Evolutionary conservation across 2,888 invertebrate genomes (phyloP).

Genomic region (Trachelus troglodyta): DNA sequence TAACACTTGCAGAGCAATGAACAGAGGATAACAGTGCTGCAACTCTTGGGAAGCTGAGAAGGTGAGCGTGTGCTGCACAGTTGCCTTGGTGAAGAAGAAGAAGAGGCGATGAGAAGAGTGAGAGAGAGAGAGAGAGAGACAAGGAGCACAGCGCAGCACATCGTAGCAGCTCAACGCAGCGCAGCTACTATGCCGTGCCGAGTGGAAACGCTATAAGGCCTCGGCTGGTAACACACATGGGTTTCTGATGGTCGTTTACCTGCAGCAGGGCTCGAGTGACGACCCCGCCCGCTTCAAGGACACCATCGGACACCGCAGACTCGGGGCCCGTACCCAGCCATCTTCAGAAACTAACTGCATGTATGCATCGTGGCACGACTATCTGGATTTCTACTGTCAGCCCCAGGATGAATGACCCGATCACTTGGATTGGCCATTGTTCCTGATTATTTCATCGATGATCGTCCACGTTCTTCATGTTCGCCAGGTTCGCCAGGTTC

Average conservation of each 20-base stretch:
- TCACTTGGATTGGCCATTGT: slow-evolving; percentile 35
- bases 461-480: slow-evolving; percentile 4
- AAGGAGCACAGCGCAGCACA: slow-evolving; percentile 12
- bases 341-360: slow-evolving; percentile 49
- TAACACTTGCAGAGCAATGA: slow-evolving; percentile 41
- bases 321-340: slow-evolving; percentile 49
- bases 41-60: background rate
- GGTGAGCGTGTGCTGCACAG: background rate
- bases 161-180: slow-evolving; percentile 12
- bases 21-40: background rate
- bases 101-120: slow-evolving; percentile 16
- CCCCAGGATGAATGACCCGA: slow-evolving; percentile 28
- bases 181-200: slow-evolving; percentile 8
- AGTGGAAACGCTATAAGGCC: slow-evolving; percentile 40
- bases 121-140: slow-evolving; percentile 17
- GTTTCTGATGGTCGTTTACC: slow-evolving; percentile 64
- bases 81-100: background rate
- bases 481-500: background rate
- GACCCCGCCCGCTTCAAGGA: slow-evolving; percentile 66
- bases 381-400: slow-evolving; percentile 45
- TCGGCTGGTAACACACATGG: slow-evolving; percentile 51
- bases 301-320: slow-evolving; percentile 57
- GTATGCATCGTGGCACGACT: slow-evolving; percentile 28
- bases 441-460: slow-evolving; percentile 20
- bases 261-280: slow-evolving; percentile 60